Evolutionary conservation across 2,113 vertebrate genomes (phyloP), one percentile per base, ranked within the genome.

Genomic region (Myotis brandtii): DNA sequence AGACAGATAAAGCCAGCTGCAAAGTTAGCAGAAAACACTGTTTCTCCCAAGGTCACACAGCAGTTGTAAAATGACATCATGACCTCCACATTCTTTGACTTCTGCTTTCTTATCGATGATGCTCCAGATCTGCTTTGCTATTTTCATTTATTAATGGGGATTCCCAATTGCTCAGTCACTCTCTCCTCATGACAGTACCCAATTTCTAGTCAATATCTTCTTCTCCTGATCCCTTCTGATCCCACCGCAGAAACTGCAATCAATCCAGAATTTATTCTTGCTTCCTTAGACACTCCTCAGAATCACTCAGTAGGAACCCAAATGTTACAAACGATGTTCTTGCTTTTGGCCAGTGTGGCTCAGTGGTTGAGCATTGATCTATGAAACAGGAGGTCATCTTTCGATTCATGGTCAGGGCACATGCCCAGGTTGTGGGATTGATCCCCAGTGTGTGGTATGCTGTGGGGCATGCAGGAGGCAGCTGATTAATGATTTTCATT

Each of bases 41-140:
- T 89, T 81, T 95, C 32, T 93, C 37, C 75, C 59, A 95, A 81
- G n/a, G 80, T 69, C 54, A 92, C 21, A 13, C 6, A 91, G 56
- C 5, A 52, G 2, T 66, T 93, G 27, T 70, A 73, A 83, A 80
- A 86, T 46, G 72, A 6, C 69, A 48, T 16, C 59, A 62, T 5
- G 21, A 23, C 34, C 9, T 25, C 21, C 7, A 25, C n/a, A n/a
- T 93, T 25, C 46, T 56, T 40, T 80, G 27, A 86, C 76, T 79
- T 69, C 27, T 50, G 66, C 13, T 87, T 67, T 93, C 48, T 93
- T 93, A 86, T 48, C 46, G 54, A 37, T 56, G 43, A 69, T 54
- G 12, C 12, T 37, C 30, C 18, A 92, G 64, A 66, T 21, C 40
- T 37, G 37, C 34, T 93, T 73, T 95, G 30, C 32, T 95, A 69